Conservation (phyloP, 2,797 vertebrate genomes). For the Sebastes steindachneri region DNA sequence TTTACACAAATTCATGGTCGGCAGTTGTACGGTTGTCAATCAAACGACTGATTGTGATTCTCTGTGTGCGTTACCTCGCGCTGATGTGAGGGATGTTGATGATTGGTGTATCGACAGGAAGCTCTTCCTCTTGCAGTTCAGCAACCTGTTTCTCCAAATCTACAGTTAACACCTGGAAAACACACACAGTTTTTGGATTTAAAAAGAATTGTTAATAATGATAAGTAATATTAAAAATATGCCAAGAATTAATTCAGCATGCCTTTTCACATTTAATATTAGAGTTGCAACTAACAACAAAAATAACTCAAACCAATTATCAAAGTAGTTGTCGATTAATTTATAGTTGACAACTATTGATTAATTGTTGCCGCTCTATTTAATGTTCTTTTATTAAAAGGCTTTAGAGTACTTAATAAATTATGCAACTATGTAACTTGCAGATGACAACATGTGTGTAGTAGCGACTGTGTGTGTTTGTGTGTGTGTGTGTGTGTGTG, state of each 20-base stretch:
- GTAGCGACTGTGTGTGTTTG: not conserved
- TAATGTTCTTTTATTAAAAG: too few relatives aligned
- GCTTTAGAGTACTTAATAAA: not conserved
- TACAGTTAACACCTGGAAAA: conserved; percentile 89
- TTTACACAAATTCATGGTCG: not conserved
- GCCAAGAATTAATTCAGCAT: not conserved
- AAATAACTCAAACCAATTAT: not conserved
- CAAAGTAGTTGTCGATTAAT: too few relatives aligned
- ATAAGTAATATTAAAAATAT: too few relatives aligned
- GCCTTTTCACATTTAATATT: not conserved
- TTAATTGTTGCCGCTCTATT: too few relatives aligned
- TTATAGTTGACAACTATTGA: too few relatives aligned
- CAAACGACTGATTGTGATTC: not conserved
- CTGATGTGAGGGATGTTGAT: conserved; percentile 93
- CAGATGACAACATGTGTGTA: not conserved
- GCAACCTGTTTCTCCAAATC: conserved; percentile 93
- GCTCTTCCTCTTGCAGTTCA: conserved; percentile 89
- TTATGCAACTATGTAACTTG: not conserved
- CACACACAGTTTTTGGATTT: not conserved
- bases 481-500: not conserved
- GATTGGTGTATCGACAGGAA: conserved; percentile 86
- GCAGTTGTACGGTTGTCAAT: not conserved
- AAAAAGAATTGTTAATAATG: not conserved
- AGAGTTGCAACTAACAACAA: not conserved
- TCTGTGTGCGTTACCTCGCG: conserved; percentile 83